Base-by-base conservation (phyloP, 2,113 vertebrate genomes). In the Perca fluviatilis region DNA sequence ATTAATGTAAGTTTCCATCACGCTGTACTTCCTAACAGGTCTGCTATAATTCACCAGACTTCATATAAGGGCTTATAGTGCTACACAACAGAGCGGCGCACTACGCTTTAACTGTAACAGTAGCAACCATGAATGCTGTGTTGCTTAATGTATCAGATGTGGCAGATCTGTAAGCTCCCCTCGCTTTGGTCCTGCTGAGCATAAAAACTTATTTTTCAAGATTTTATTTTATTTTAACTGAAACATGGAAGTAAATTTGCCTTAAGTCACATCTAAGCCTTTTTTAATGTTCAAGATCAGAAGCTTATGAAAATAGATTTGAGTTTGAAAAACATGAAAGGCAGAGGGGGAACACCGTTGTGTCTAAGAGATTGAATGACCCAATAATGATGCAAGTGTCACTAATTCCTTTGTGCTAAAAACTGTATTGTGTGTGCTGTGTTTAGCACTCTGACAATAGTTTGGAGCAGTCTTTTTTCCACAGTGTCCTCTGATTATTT, bases 201-300 rank as follows among this genome's bases (percentile, higher is more conserved):
- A 63, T 47, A 51, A 68, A 15, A 0, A 16, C 13, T 0, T 18
- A 14, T 63, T 63, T 78, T 67, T 53, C 62, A 33, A 25, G 23
- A 40, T 71, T 43, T 58, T 43, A 33, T 33, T 74, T 60, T n/a
- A 13, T 60, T 70, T 79, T 62, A 84, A 74, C 68, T 80, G 79
- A 78, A 79, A 85, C 54, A 62, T 87, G 73, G 77, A 85, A 82
- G 83, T 82, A 84, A 79, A 79, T 84, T 91, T 81, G 15, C 50
- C 69, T 33, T 43, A 51, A 54, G 27, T 77, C 10, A 15, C 8
- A 15, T 50, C 43, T 6, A 61, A 61, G 11, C 3, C 19, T 30
- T 50, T 46, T 72, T 66, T 43, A 23, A 54, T 50, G 18, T 46
- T 58, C 21, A 54, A 61, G 66, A 79, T 80, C 54, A 60, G 30